Base-by-base conservation (phyloP, 1,140 invertebrate species). In the Halotydeus destructor region DNA sequence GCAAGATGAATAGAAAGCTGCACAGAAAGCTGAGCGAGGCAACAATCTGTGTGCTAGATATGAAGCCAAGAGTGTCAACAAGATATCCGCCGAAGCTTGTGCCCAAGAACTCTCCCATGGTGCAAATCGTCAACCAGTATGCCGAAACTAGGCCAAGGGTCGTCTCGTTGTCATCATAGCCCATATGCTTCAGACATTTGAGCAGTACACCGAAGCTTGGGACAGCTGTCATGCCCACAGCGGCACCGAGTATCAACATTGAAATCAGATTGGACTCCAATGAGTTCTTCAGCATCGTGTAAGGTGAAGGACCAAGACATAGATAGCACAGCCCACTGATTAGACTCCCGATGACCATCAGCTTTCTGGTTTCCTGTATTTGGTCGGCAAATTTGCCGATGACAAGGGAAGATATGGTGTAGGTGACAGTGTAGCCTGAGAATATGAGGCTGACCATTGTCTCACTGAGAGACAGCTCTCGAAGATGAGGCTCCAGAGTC, bases 371-470 rank as follows among this genome's bases (percentile, higher is more conserved):
- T 19, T 50, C 44, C 27, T 34, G 34, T 45, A 71, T 65, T 24
- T 74, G 57, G 51, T 77, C 75, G 8, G 73, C 69, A 4, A 78
- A 52, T 63, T 68, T 72, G 5, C 77, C 76, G 69, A 72, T 76
- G 28, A 76, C 54, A 2, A 75, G 75, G 57, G 75, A 76, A 45
- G 67, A 72, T 31, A 78, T 59, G 22, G 72, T 75, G 53, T 79
- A 81, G 19, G 72, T 61, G 38, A 68, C 70, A 3, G 77, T 76
- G 47, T 72, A 68, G 5, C 79, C 54, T 8, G 79, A 60, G 53
- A 81, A 79, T 43, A 78, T 63, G 1, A 79, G 54, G 23, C 76
- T 76, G 18, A 78, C 67, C 49, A 25, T 28, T 8, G 47, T 6
- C 6, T 26, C 11, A 45, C 6, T 24, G 8, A 49, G 21, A 49